Evolutionary conservation across 2,888 invertebrate genomes (phyloP), one percentile per base, ranked within the genome.

Genomic region (Agonopterix alstromeriana): DNA sequence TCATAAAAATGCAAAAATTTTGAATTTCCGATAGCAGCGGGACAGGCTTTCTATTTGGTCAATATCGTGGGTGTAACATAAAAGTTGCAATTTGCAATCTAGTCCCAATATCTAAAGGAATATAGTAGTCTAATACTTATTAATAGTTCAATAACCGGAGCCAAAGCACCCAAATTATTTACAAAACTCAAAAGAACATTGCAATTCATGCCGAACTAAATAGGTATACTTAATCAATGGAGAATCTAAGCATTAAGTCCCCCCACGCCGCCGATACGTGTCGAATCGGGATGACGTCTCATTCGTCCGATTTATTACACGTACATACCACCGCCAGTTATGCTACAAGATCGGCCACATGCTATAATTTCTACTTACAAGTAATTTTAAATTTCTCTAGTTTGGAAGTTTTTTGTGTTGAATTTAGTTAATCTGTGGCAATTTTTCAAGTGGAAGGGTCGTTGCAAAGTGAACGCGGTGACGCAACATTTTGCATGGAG

Each of bases 231-330:
- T 80, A 81, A 85, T 85, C 83, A 85, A 82, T 73, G 71, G 59
- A 64, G 75, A 67, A 73, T 77, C 74, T 67, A 63, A 75, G 70
- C 77, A 77, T 75, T 70, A 73, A 72, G 64, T 75, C 77, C 77
- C 82, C 82, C 79, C 78, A 67, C 72, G 70, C 70, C 54, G 61
- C 66, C 74, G 73, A 76, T 70, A 72, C 86, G 86, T 81, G 74
- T 75, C 86, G 82, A 87, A 87, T 87, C 74, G 73, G 65, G 69
- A 73, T 82, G 86, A 87, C 85, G 80, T 83, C 86, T 87, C 86
- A 85, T 85, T 85, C 81, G 67, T 78, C 73, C 81, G 75, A 82
- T 83, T 82, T 85, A 81, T 82, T 76, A 67, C 71, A 60, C 63
- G 60, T 68, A 63, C 75, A 70, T 58, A 75, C 66, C 63, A 61